Percentiles rank a stretch among this genome's conserved stretches.
Evolutionary conservation across 2,797 vertebrate species (phyloP).

Genomic region (Esox lucius): DNA sequence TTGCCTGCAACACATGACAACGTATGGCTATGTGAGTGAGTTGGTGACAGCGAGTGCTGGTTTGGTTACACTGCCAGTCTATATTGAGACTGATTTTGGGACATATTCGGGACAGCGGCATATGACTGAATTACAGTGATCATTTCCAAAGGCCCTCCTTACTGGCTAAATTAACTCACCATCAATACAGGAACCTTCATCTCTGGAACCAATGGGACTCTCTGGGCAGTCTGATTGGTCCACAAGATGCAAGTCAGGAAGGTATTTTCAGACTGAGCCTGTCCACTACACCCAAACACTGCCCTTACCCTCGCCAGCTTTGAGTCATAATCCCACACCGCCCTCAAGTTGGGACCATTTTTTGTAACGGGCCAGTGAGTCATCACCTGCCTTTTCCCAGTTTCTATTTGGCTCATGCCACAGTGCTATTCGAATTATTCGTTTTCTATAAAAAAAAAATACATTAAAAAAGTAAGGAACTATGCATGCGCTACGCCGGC

Average conservation of each 20-base stretch:
- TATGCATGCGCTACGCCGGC: background rate
- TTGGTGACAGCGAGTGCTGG: no score
- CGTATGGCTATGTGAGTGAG: no score
- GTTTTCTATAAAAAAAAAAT: background rate
- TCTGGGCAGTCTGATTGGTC: background rate
- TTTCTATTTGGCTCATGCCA: background rate
- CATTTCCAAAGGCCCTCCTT: background rate
- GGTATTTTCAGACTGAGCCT: constrained; percentile 11
- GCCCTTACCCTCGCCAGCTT: no score
- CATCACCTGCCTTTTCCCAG: background rate
- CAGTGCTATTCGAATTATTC: background rate
- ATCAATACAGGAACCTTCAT: constrained; percentile 15
- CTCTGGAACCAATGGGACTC: constrained; percentile 25
- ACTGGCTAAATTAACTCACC: background rate
- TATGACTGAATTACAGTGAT: constrained; percentile 1
- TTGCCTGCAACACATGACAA: no score
- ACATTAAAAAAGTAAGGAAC: background rate
- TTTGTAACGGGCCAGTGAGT: background rate
- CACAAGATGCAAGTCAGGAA: background rate
- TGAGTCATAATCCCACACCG: background rate
- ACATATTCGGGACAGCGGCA: background rate
- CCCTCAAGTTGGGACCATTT: background rate
- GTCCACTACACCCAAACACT: background rate
- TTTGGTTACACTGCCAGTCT: background rate
- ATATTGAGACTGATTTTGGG: background rate